Percentiles rank a stretch among this genome's conserved stretches.
These are phyloP conservation scores for Aspidapion aeneum DNA, from an alignment of 2,888 invertebrate genomes.

Conservation along the genomic window DNA sequence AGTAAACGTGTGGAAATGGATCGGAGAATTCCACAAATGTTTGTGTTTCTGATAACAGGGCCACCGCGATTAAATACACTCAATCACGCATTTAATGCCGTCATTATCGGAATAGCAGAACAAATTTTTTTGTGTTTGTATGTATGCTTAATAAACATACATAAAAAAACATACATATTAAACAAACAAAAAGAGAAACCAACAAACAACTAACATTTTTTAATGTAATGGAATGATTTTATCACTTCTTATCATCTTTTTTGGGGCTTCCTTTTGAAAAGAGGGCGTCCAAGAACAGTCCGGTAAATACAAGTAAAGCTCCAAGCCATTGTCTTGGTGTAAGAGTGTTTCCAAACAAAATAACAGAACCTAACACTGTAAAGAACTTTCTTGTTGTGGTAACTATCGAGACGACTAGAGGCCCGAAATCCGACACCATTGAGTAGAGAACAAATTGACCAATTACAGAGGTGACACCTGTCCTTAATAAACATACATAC, in stretches of 20 bases:
- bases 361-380: conserved; percentile 90
- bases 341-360: conserved; percentile 87
- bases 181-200: no score
- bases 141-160: no score
- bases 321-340: conserved; percentile 83
- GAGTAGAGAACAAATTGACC: conserved; percentile 97
- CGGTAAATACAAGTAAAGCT: conserved; percentile 80
- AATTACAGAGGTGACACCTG: conserved; percentile 82
- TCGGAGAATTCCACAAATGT: no score
- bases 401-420: conserved; percentile 92
- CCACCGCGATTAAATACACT: no score
- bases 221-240: background rate
- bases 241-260: conserved; percentile 29
- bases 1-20: no score
- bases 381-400: conserved; percentile 98
- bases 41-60: no score
- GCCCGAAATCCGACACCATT: conserved; percentile 89
- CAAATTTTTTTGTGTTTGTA: no score
- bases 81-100: no score
- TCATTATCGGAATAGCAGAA: no score
- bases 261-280: conserved; percentile 42
- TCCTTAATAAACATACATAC: conserved; percentile 68
- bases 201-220: no score
- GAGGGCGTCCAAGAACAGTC: conserved; percentile 49
- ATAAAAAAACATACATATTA: no score